Evolutionary conservation across 2,113 vertebrate genomes (phyloP).

Genomic region (Romanogobio albipinnatus): DNA sequence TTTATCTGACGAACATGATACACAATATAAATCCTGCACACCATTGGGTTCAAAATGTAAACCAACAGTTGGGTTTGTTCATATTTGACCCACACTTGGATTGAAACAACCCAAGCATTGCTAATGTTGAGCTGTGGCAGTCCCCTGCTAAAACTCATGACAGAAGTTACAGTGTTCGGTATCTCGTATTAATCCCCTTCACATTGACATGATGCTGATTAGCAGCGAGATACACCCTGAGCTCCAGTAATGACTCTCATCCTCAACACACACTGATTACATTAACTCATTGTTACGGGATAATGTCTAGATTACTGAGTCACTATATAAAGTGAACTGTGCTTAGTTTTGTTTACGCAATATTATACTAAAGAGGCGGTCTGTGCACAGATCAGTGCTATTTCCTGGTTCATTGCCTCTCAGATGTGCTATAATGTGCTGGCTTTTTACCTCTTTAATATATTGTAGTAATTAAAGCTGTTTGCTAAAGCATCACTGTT

Average conservation of each 20-base stretch:
- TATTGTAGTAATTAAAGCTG: neutral
- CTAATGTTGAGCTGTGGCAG: neutral
- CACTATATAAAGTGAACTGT: neutral
- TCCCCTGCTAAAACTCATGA: constrained; percentile 19
- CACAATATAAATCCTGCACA: neutral
- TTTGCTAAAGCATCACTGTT: neutral
- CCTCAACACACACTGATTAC: constrained; percentile 2
- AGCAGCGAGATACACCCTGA: constrained; percentile 19
- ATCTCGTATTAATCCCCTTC: constrained; percentile 19
- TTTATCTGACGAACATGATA: neutral
- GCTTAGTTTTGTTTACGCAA: neutral
- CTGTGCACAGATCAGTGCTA: neutral
- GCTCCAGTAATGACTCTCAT: constrained; percentile 26
- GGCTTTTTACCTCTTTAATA: constrained; percentile 8
- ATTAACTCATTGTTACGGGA: constrained; percentile 21
- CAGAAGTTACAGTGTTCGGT: neutral
- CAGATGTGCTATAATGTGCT: neutral
- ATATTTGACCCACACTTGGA: no score
- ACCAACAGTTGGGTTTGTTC: no score
- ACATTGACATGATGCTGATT: constrained; percentile 41
- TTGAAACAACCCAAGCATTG: no score
- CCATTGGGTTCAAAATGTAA: no score
- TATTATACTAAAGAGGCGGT: neutral
- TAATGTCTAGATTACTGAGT: constrained; percentile 17
- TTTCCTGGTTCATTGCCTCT: constrained; percentile 7